Conservation (phyloP, 2,888 invertebrate genomes). For the Megastigmus dorsalis region DNA sequence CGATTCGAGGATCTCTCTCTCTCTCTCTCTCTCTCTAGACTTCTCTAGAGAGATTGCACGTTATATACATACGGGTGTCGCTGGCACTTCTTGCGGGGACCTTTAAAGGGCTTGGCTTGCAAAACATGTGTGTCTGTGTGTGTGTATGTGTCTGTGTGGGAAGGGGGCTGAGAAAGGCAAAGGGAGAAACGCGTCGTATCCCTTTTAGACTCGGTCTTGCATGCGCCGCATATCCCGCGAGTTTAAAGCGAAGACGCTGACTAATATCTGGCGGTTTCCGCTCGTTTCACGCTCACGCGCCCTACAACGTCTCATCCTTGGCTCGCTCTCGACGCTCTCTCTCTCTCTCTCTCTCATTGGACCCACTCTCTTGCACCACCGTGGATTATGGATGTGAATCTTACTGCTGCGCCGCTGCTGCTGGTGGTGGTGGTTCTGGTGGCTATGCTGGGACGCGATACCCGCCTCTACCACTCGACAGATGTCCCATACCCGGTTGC, state of each 20-base stretch:
- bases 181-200: background rate
- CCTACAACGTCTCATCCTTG: constrained; percentile 39
- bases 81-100: background rate
- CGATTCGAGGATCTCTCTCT: too few relatives aligned
- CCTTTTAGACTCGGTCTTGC: constrained; percentile 36
- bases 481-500: constrained; percentile 96
- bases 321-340: too few relatives aligned
- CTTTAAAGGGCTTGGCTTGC: constrained; percentile 21
- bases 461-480: constrained; percentile 71
- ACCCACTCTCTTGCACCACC: too few relatives aligned
- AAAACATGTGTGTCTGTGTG: too few relatives aligned
- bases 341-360: too few relatives aligned
- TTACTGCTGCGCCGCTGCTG: background rate
- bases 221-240: constrained; percentile 64
- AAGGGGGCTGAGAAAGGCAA: constrained; percentile 2
- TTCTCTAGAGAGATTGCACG: too few relatives aligned
- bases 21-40: too few relatives aligned
- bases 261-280: constrained; percentile 73
- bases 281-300: constrained; percentile 72
- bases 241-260: constrained; percentile 70
- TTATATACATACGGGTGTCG: background rate
- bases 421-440: too few relatives aligned
- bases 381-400: constrained; percentile 25
- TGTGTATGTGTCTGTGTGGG: too few relatives aligned
- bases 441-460: too few relatives aligned